Base-by-base conservation (phyloP, 2,797 vertebrate species). In the Tadarida brasiliensis region DNA sequence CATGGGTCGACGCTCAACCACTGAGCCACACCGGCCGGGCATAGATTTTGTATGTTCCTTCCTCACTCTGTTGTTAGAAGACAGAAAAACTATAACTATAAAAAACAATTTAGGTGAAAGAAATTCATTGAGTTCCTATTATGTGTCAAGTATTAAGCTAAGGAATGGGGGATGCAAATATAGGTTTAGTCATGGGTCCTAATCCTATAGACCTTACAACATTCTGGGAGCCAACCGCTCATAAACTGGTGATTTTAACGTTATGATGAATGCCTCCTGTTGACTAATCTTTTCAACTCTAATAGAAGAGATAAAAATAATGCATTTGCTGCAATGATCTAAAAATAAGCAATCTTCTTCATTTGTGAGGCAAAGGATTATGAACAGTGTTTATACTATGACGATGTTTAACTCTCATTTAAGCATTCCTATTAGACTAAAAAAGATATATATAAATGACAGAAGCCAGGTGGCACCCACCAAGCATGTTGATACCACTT, bases 321-420 rank as follows among this genome's bases (percentile, higher is more conserved):
- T 73, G 10, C 68, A 51, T 84, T 84, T 94, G 19, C 17, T 71
- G 9, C 33, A 82, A 8, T 76, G 20, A 77, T 80, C 26, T 88
- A 83, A 95, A 87, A 91, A 86, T 65, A 87, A 87, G 3, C 19
- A 84, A 77, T 28, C 11, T 54, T 91, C 78, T 81, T 96, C 7
- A 39, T 33, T 59, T 61, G 33, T 88, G 57, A 87, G 5, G 10
- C 84, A 96, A 89, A 35, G 12, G 12, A 92, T 35, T 54, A 94
- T 91, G 20, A 54, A 71, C 1, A 85, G 47, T 30, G n/a, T 59
- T 70, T 78, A 87, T 10, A 91, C 3, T 65, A 22, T 22, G 63
- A 26, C 74, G n/a, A 76, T 19, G 6, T 16, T n/a, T 51, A 85
- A 87, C 11, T 90, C 51, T 78, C 7, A 56, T 74, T 22, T 87